phyloP scores from a whole-genome alignment of 2,797 vertebrate species.

The Schizothorax lantsangensis region DNA sequence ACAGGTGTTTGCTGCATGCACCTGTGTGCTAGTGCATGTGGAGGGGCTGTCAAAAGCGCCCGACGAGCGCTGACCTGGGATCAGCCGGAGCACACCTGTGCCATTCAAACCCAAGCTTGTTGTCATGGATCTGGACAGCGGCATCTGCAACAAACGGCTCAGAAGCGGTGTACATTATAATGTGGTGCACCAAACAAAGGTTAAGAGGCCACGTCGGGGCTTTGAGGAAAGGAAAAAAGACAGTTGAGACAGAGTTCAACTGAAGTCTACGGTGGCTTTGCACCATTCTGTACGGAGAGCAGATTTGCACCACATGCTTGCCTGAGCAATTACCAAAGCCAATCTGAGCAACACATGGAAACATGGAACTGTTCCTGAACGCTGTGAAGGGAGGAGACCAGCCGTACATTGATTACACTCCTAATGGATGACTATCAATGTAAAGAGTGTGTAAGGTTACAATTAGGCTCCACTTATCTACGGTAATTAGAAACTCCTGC shows the following conservation, averaged over 20 bases:
- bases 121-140: constrained; percentile 51
- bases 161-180: constrained; percentile 17
- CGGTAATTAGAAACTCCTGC: constrained; percentile 17
- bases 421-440: constrained; percentile 18
- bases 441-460: constrained; percentile 31
- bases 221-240: constrained; percentile 23
- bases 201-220: constrained; percentile 8
- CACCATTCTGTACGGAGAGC: constrained; percentile 68
- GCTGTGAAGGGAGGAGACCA: constrained; percentile 26
- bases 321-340: constrained; percentile 79
- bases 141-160: constrained; percentile 28
- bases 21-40: constrained; percentile 54
- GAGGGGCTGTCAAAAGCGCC: constrained; percentile 74
- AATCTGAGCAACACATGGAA: constrained; percentile 73
- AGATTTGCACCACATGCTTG: constrained; percentile 78
- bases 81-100: constrained; percentile 77
- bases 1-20: constrained; percentile 72
- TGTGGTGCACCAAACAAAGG: constrained; percentile 28
- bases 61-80: constrained; percentile 71
- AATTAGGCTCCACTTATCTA: constrained; percentile 25
- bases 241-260: constrained; percentile 39
- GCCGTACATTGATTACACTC: constrained; percentile 31
- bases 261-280: constrained; percentile 63
- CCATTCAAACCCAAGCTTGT: constrained; percentile 62
- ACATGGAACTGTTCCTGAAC: constrained; percentile 66